These are phyloP conservation scores for Tetranychus truncatus DNA, from an alignment of 2,888 invertebrate species.

Conservation along the genomic window DNA sequence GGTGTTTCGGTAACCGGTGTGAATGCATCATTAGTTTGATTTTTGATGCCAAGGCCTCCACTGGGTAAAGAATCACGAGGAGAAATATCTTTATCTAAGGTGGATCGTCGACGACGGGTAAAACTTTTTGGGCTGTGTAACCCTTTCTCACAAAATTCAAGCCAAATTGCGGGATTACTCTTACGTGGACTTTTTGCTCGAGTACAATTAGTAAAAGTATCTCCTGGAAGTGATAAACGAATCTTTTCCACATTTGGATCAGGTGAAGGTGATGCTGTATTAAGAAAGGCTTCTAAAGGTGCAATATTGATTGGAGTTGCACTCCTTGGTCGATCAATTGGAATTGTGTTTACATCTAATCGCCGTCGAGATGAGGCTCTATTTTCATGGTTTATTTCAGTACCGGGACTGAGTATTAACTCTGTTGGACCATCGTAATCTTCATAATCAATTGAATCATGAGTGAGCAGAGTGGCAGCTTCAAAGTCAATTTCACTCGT, in stretches of 20 bases:
- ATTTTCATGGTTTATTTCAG: not conserved
- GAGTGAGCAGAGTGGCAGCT: conserved; percentile 24
- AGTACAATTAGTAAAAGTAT: conserved; percentile 34
- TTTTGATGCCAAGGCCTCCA: not conserved
- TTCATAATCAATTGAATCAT: conserved; percentile 25
- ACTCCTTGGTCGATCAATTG: conserved; percentile 53
- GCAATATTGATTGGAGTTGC: conserved; percentile 53
- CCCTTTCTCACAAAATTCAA: conserved; percentile 36
- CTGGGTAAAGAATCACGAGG: not conserved
- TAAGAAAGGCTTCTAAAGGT: conserved; percentile 50
- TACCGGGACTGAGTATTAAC: not conserved
- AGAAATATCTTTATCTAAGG: conserved; percentile 24
- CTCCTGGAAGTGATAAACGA: conserved; percentile 49
- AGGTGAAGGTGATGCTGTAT: conserved; percentile 29
- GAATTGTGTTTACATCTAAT: conserved; percentile 30
- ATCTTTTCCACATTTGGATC: conserved; percentile 40
- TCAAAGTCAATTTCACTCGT: conserved; percentile 25
- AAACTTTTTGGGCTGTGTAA: conserved; percentile 36
- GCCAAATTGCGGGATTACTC: conserved; percentile 30
- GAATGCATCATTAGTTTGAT: conserved; percentile 15
- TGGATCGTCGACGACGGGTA: conserved; percentile 24
- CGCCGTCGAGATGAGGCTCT: conserved; percentile 23
- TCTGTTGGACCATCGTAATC: conserved; percentile 21
- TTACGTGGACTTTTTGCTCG: conserved; percentile 24
- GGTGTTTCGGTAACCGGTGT: not conserved